Base-by-base conservation (phyloP, 2,113 vertebrate genomes). In the Anolis carolinensis region DNA sequence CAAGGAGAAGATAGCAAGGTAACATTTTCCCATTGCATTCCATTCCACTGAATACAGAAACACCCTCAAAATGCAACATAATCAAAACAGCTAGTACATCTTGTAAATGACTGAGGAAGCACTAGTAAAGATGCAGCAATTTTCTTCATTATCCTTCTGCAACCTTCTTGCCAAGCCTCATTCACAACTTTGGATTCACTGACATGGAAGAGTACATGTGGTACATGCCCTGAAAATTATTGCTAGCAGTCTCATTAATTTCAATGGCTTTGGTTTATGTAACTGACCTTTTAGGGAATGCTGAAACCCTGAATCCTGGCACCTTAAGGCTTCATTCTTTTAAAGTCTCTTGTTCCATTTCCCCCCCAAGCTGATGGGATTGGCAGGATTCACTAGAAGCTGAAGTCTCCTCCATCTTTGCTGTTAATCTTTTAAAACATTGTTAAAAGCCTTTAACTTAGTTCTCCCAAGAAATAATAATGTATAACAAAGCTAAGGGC, bases 231-330 rank as follows among this genome's bases (percentile, higher is more conserved):
- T 84, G n/a, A 52, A 85, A 85, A 55, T 78, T 50, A 44, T 77
- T 62, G 50, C 65, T 39, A 67, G 32, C 18, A 25, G 63, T 78
- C 74, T 87, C 74, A 83, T 87, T 82, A 70, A 83, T 71, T 63
- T 83, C 50, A 55, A 16, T 82, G n/a, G 11, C 71, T 84, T 50
- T 39, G 16, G n/a, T 85, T 82, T 86, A 86, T 65, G 13, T 72
- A 78, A 73, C 67, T 85, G 72, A 70, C 62, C 52, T 85, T 77
- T 82, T n/a, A 77, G 8, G 52, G 55, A 86, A 86, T 79, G 83
- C 52, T 78, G 73, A 50, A 36, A 13, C 11, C 63, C 62, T 16
- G n/a, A 75, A 76, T 75, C 50, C n/a, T 11, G 39, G 44, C 67
- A 82, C 5, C 52, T 65, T 23, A 82, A 18, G 52, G 44, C 55